Conservation (phyloP, 2,888 invertebrate species). For the Xestoiulus laeticollis region DNA sequence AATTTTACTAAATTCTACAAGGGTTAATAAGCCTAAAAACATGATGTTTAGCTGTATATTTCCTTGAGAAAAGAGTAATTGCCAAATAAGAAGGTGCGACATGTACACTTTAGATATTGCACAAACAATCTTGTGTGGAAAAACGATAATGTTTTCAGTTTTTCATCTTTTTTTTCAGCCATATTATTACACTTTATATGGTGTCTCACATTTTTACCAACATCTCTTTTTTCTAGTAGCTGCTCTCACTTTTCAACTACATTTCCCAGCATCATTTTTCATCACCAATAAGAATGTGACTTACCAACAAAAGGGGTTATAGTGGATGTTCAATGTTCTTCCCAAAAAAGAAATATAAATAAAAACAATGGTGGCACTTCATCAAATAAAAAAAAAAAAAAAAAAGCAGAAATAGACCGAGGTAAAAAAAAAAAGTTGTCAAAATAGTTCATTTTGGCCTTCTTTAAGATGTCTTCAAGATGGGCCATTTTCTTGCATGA, state of each 20-base stretch:
- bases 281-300: conserved; percentile 12
- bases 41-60: no score
- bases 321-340: neutral
- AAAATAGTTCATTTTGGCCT: no score
- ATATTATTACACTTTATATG: neutral
- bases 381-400: no score
- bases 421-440: no score
- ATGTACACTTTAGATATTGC: neutral
- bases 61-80: neutral
- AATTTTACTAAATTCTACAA: no score
- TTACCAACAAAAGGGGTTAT: neutral
- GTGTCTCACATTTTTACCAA: neutral
- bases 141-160: neutral
- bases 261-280: conserved; percentile 26
- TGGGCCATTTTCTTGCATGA: no score
- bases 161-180: neutral
- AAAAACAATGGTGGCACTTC: conserved; percentile 12
- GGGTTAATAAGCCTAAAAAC: no score
- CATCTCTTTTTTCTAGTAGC: no score
- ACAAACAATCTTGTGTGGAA: neutral
- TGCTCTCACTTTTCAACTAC: neutral
- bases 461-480: no score
- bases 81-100: neutral
- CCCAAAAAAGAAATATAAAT: neutral
- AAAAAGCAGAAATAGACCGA: no score